Evolutionary conservation across 1,140 invertebrate genomes (phyloP).

Genomic region (Stegodyphus dumicola): DNA sequence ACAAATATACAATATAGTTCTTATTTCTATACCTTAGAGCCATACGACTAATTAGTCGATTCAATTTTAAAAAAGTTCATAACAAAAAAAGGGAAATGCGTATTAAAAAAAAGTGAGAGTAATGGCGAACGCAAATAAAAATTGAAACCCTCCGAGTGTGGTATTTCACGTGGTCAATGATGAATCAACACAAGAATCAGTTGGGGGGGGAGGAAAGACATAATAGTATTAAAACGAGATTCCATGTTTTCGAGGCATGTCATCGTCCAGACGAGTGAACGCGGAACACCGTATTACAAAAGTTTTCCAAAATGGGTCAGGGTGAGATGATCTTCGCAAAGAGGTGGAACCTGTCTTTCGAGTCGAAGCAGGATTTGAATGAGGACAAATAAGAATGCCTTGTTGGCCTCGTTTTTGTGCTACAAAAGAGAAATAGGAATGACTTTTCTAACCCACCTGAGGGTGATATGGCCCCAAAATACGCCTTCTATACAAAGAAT

Average conservation of each 20-base stretch:
- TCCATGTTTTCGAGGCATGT: constrained; percentile 2
- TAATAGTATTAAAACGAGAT: too few relatives aligned
- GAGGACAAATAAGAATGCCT: constrained; percentile 52
- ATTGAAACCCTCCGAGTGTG: background rate
- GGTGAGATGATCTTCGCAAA: constrained; percentile 45
- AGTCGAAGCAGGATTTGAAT: constrained; percentile 51
- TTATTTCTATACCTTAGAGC: too few relatives aligned
- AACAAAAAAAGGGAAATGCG: background rate
- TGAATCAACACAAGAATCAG: background rate
- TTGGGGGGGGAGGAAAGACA: background rate
- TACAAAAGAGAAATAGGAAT: constrained; percentile 50
- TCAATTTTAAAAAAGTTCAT: background rate
- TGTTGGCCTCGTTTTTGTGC: constrained; percentile 33
- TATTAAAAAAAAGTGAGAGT: background rate
- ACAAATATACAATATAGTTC: too few relatives aligned
- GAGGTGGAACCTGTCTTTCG: constrained; percentile 58
- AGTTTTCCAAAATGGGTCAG: constrained; percentile 41
- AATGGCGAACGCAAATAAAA: background rate
- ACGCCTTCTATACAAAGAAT: constrained; percentile 21
- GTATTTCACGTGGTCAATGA: background rate
- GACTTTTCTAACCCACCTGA: constrained; percentile 41
- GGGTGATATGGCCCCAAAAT: constrained; percentile 32
- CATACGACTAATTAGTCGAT: too few relatives aligned
- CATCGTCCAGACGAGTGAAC: constrained; percentile 33
- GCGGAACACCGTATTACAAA: constrained; percentile 37